Evolutionary conservation across 1,140 invertebrate species (phyloP).

Genomic region (Maconellicoccus hirsutus): DNA sequence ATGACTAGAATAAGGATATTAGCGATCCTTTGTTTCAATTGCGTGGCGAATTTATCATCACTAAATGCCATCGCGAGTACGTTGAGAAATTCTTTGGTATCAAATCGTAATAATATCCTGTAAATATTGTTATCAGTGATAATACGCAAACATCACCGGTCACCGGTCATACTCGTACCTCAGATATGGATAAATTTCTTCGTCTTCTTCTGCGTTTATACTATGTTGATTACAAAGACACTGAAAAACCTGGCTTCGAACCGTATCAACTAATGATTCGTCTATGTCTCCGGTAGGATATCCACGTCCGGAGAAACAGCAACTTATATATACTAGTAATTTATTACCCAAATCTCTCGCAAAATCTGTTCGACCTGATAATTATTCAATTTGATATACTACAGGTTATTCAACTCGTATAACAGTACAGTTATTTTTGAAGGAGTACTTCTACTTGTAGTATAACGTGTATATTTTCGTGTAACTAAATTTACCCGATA

Average conservation of each 20-base stretch:
- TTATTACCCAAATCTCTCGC: slow-evolving; percentile 61
- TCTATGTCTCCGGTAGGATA: slow-evolving; percentile 74
- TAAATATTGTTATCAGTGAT: neutral
- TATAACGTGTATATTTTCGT: neutral
- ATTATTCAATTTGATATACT: neutral
- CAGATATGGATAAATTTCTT: slow-evolving; percentile 65
- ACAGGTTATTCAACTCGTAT: neutral
- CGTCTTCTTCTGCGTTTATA: slow-evolving; percentile 48
- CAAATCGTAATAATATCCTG: slow-evolving; percentile 67
- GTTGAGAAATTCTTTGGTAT: slow-evolving; percentile 81
- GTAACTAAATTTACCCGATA: slow-evolving; percentile 27
- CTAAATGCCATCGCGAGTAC: slow-evolving; percentile 79
- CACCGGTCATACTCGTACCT: slow-evolving; percentile 31
- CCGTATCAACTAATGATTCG: slow-evolving; percentile 45
- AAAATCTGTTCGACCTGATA: slow-evolving; percentile 29
- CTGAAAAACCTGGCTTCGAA: slow-evolving; percentile 57
- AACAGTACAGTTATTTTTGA: no score
- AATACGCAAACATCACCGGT: neutral
- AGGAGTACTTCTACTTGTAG: neutral
- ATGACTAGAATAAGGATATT: slow-evolving; percentile 68
- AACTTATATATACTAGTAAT: slow-evolving; percentile 82
- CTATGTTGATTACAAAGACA: slow-evolving; percentile 45
- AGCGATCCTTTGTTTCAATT: slow-evolving; percentile 64
- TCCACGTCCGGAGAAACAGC: slow-evolving; percentile 80
- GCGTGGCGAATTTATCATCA: slow-evolving; percentile 62